phyloP scores from a whole-genome alignment of 2,113 vertebrate genomes.

The Oriolus oriolus region DNA sequence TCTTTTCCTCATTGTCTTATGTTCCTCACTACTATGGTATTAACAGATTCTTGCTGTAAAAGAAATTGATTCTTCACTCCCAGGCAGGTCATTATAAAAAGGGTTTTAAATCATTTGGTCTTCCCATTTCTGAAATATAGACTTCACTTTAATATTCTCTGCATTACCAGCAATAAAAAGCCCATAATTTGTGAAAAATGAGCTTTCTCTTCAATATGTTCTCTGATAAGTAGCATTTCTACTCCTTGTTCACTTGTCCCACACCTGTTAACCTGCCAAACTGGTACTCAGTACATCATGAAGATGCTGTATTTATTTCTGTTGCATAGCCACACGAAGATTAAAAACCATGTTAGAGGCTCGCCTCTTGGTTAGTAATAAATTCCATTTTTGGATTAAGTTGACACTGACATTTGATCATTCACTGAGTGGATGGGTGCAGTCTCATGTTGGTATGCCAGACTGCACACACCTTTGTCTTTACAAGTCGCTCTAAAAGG shows the following conservation, averaged over 20 bases:
- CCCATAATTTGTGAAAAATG: constrained; percentile 75
- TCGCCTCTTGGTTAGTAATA: neutral
- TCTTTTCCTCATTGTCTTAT: neutral
- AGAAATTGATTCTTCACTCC: constrained; percentile 74
- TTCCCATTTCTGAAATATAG: constrained; percentile 75
- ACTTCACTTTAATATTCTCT: constrained; percentile 75
- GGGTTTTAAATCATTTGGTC: constrained; percentile 74
- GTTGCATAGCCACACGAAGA: neutral
- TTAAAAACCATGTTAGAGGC: neutral
- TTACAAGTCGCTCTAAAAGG: neutral
- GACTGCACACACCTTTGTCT: neutral
- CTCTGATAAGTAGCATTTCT: constrained; percentile 45
- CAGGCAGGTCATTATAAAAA: constrained; percentile 73
- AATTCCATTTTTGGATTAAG: neutral
- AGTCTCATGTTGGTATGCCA: neutral
- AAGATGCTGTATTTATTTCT: neutral
- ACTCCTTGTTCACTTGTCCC: constrained; percentile 12
- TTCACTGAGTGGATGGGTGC: neutral
- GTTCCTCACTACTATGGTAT: constrained; percentile 41
- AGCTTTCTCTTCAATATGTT: constrained; percentile 61
- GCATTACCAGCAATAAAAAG: constrained; percentile 70
- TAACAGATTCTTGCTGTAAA: constrained; percentile 69
- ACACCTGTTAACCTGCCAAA: constrained; percentile 40
- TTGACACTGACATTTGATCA: neutral
- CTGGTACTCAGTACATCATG: neutral